Percentiles rank a stretch among this genome's conserved stretches.
These are phyloP conservation scores for Euphydryas editha DNA, from an alignment of 2,888 invertebrate species.

Conservation along the genomic window DNA sequence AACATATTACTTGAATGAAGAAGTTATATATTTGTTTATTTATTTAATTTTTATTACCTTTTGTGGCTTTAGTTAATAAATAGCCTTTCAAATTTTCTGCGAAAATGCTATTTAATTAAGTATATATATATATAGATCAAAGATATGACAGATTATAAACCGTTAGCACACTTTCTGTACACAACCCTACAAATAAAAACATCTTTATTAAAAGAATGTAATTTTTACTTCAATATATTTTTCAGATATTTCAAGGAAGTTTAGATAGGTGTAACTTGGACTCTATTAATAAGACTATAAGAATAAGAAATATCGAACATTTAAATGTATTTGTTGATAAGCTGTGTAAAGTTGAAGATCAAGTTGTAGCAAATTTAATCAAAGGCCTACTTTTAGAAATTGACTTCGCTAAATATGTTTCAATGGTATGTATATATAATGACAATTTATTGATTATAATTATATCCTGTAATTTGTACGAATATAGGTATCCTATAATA, in stretches of 20 bases:
- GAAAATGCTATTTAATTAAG: no score
- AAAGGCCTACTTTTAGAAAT: slow-evolving; percentile 74
- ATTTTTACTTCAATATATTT: slow-evolving; percentile 33
- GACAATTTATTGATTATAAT: no score
- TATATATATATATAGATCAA: no score
- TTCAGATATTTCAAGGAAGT: slow-evolving; percentile 64
- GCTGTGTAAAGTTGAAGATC: slow-evolving; percentile 69
- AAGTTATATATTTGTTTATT: no score
- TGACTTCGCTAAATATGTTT: slow-evolving; percentile 78
- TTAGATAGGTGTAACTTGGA: slow-evolving; percentile 58
- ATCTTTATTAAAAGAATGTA: neutral
- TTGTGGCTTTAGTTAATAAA: no score
- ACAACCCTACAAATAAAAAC: neutral
- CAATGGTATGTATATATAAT: slow-evolving; percentile 62
- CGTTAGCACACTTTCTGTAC: no score
- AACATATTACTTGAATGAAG: no score
- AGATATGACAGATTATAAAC: no score
- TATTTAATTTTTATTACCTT: no score
- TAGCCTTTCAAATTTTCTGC: no score
- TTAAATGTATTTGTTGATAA: slow-evolving; percentile 60
- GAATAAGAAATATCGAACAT: slow-evolving; percentile 50
- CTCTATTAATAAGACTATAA: slow-evolving; percentile 49
- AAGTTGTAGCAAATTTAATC: slow-evolving; percentile 69
- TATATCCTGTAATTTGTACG: no score
- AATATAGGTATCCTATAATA: no score